Evolutionary conservation across 2,113 vertebrate species (phyloP), one percentile per base, ranked within the genome.

Genomic region (Pleuronectes platessa): DNA sequence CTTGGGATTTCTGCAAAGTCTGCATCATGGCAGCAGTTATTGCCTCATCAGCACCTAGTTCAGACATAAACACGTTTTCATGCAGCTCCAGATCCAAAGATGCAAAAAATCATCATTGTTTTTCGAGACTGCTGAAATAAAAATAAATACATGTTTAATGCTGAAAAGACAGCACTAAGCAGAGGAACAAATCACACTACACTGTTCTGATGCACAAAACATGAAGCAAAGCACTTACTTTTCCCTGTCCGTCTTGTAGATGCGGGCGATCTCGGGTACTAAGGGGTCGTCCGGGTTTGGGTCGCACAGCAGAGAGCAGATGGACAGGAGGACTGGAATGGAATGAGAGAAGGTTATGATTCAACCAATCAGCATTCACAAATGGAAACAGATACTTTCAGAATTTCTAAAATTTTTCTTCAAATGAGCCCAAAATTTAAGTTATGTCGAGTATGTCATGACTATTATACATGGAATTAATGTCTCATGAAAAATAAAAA

Each of bases 201-300:
- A 53, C 3, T 2, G 1, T 3, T 3, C 15, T 51, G 18, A n/a
- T 20, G 49, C 49, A 51, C 17, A 20, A 51, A 17, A 13, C 49
- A 17, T 51, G 18, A 51, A 15, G 5, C 5, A 11, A 27, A 51
- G 15, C 5, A 95, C 97, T 95, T 89, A 99, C 97, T 98, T 99
- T 96, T 99, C 97, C 97, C 97, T 98, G 96, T 99, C 97, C 96
- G 97, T 99, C 97, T 99, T 99, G 97, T 99, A 99, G 96, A 99
- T 98, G 95, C 97, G 96, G 94, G 97, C 97, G 93, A 99, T 99
- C 97, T 99, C 97, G 83, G 97, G 97, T 97, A 99, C 97, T 97
- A 99, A 96, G 92, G 97, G 97, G 95, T 99, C 97, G 88, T 99
- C 97, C 95, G 97, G 97, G 96, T 99, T 98, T 92, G 97, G 97